Base-by-base conservation (phyloP, 2,797 vertebrate genomes). In the Hephaestus fuliginosus region DNA sequence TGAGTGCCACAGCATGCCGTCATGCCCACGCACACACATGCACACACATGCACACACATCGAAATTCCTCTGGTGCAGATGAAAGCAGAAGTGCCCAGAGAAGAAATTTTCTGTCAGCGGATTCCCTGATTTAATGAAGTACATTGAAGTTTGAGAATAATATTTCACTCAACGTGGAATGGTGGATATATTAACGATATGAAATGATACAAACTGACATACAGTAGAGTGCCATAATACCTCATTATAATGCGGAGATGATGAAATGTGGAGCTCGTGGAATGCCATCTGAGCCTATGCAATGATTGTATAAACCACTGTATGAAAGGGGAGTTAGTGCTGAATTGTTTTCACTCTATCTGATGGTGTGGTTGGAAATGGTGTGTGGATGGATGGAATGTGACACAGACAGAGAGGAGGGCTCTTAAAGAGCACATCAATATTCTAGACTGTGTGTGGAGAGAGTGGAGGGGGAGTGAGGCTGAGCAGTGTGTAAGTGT, bases 351-450 rank as follows among this genome's bases (percentile, higher is more conserved):
- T 90, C 89, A 74, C 85, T 91, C 84, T 36, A 76, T 79, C 81
- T 74, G 89, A 87, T 71, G 77, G 75, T 88, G 85, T 85, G 85
- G 88, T 90, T 85, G 80, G 84, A 92, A 92, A 91, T 80, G 88
- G 86, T 86, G 88, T 83, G 88, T 17, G 71, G 91, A 93, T 92
- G 83, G 92, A 92, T 93, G 84, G 88, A 91, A 93, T 91, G 89
- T 93, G 92, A 94, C 91, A 92, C 80, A 90, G 88, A 92, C 91
- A 78, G 92, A 92, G 87, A 91, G 89, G 77, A 85, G 81, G 86
- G 86, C 93, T 94, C 92, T 91, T 93, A 94, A 94, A 94, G 91
- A 94, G 91, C 89, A 89, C 92, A 95, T 95, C 94, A 94, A 95
- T 95, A 95, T 95, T 95, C 92, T 63, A 90, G 91, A 76, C 88